Percentiles rank a stretch among this genome's conserved stretches.
These are phyloP conservation scores for Elysia crispata DNA, from an alignment of 2,888 invertebrate genomes.

Conservation along the genomic window DNA sequence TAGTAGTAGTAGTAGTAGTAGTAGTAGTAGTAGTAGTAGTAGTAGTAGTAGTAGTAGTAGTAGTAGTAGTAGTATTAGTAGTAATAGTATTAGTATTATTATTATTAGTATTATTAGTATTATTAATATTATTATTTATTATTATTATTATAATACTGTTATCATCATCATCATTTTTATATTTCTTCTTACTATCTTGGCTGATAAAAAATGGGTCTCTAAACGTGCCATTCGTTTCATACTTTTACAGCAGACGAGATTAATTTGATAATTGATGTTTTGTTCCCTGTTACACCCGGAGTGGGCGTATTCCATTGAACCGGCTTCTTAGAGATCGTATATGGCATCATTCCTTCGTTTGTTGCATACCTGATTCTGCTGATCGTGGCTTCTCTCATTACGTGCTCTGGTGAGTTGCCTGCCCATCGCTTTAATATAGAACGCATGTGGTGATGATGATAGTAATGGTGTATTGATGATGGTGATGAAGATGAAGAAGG, in stretches of 20 bases:
- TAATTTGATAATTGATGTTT: neutral
- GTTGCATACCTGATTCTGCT: neutral
- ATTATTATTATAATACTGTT: too few species aligned
- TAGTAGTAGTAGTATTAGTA: too few species aligned
- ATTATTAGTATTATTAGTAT: too few species aligned
- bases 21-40: neutral
- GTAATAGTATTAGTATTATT: too few species aligned
- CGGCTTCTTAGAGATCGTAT: conserved; percentile 15
- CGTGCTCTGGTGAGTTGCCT: conserved; percentile 7
- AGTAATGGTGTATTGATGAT: too few species aligned
- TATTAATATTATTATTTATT: too few species aligned
- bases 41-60: too few species aligned
- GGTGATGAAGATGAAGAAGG: too few species aligned
- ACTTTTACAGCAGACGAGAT: neutral
- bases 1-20: conserved; percentile 1
- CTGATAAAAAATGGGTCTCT: neutral
- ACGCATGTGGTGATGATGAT: neutral
- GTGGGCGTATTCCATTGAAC: conserved; percentile 30
- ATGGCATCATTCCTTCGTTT: neutral
- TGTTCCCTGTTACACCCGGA: neutral
- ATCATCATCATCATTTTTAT: neutral
- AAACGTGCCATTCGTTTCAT: too few species aligned
- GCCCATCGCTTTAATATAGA: neutral
- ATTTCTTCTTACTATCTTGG: neutral
- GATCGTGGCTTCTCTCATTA: neutral